These are phyloP conservation scores for Picus viridis DNA, from an alignment of 2,797 vertebrate species.

Conservation along the genomic window DNA sequence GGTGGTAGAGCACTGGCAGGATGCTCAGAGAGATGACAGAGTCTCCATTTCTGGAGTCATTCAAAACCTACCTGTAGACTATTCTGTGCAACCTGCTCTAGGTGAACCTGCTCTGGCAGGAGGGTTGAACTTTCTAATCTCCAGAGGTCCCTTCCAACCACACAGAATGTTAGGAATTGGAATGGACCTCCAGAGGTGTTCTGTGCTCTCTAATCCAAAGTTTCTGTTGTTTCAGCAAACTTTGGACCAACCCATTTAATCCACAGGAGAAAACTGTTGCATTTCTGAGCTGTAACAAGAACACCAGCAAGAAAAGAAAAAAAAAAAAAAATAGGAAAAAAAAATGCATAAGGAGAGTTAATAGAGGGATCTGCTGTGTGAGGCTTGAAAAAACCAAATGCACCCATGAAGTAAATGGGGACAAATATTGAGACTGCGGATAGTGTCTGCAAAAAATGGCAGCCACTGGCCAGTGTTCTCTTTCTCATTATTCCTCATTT, in stretches of 20 bases:
- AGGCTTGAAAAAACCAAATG: not conserved
- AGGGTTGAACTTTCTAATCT: too few relatives aligned
- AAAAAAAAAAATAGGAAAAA: not conserved
- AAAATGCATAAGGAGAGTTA: not conserved
- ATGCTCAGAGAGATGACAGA: too few relatives aligned
- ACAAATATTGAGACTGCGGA: not conserved
- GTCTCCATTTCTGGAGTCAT: too few relatives aligned
- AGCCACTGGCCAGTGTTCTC: not conserved
- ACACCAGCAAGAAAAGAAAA: not conserved
- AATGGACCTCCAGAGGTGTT: too few relatives aligned
- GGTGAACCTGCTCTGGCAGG: too few relatives aligned
- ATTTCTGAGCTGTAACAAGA: not conserved
- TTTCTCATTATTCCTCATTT: conserved; percentile 67
- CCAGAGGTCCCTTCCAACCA: too few relatives aligned
- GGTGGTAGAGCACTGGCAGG: too few relatives aligned
- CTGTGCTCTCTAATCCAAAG: not conserved
- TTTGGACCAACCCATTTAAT: not conserved
- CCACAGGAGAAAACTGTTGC: not conserved
- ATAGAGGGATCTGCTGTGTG: not conserved
- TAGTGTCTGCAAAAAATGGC: conserved; percentile 13
- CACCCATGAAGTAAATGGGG: not conserved
- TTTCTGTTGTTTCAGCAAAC: not conserved
- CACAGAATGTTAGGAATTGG: too few relatives aligned
- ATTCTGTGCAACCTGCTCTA: too few relatives aligned
- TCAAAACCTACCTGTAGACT: too few relatives aligned